Evolutionary conservation across 2,888 invertebrate species (phyloP), one percentile per base, ranked within the genome.

Genomic region (Nipponacmea schrenckii): DNA sequence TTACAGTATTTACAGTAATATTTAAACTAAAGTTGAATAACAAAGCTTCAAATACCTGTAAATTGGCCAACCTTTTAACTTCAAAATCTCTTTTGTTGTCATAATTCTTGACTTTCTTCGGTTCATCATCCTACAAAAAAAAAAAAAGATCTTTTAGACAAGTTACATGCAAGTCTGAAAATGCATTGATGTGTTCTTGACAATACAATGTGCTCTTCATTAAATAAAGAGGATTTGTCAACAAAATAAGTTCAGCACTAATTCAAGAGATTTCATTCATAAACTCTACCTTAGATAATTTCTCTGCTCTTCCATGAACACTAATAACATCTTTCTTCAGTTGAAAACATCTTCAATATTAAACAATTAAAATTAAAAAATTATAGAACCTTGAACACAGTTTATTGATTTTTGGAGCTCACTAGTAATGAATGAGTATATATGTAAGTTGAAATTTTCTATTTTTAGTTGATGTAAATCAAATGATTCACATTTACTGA

Each of bases 1-100:
- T n/a, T n/a, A n/a, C n/a, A n/a, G n/a, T n/a, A n/a, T n/a, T n/a
- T n/a, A n/a, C n/a, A n/a, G n/a, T n/a, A 17, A 17, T n/a, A n/a
- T n/a, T n/a, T n/a, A n/a, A n/a, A n/a, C n/a, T n/a, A n/a, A n/a
- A n/a, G n/a, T n/a, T n/a, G 17, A n/a, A 17, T n/a, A 48, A 17
- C 15, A 48, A 0, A 27, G 8, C 62, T 44, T 50, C 1, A n/a
- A 67, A 66, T 73, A 83, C 85, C 83, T 80, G 78, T 77, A 82
- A 81, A 45, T 64, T 71, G 67, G 74, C 74, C 26, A 84, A 66
- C 71, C 85, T 79, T 48, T 80, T 82, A 10, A 82, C 67, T 77
- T 85, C 85, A 69, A 79, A 74, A 45, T 78, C 80, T 74, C 83
- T 85, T 76, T 80, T 85, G 45, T 77, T 76, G n/a, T 83, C 85